Evolutionary conservation across 2,797 vertebrate genomes (phyloP), one percentile per base, ranked within the genome.

Genomic region (Mergus octosetaceus): DNA sequence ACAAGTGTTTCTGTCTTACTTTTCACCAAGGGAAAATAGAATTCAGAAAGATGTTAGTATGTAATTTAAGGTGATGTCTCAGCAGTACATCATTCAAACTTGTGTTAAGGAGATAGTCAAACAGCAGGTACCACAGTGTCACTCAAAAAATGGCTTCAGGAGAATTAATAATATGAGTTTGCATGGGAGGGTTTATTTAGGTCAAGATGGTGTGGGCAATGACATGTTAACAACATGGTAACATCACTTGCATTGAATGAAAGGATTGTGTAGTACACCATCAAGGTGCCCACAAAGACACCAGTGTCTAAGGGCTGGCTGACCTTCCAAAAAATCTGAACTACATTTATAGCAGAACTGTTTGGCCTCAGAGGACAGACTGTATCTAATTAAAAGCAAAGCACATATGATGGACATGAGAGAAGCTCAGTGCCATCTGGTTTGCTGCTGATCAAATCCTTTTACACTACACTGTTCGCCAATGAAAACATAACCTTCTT

Each of bases 381-480:
- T 80, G 53, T 30, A 74, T 77, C 85, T 94, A 94, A 94, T 72
- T 96, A 77, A 86, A 95, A 81, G 79, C 69, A 91, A 94, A 92
- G 65, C 45, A 83, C 85, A 85, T 56, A 87, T 45, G 79, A 96
- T 74, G 66, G 93, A 87, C 87, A 72, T 65, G n/a, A 94, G 79
- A 89, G 43, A 45, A 83, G 57, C 65, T 91, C 45, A 49, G 38
- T 69, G 86, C 79, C 89, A 90, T 88, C 93, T 94, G 89, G 65
- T 96, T 47, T 80, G 56, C 58, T 80, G 57, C 79, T 74, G 87
- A 78, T 94, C 82, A 96, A 91, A 87, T 78, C 54, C 28, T 94
- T 93, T 91, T 65, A 87, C 45, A 84, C 8, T 11, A 47, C 15
- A 28, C 41, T 68, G 53, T 85, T 61, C 91, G 66, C 79, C 89